Percentiles rank a stretch among this genome's conserved stretches.
Conservation (phyloP, 2,113 vertebrate species). For the Nestor notabilis region DNA sequence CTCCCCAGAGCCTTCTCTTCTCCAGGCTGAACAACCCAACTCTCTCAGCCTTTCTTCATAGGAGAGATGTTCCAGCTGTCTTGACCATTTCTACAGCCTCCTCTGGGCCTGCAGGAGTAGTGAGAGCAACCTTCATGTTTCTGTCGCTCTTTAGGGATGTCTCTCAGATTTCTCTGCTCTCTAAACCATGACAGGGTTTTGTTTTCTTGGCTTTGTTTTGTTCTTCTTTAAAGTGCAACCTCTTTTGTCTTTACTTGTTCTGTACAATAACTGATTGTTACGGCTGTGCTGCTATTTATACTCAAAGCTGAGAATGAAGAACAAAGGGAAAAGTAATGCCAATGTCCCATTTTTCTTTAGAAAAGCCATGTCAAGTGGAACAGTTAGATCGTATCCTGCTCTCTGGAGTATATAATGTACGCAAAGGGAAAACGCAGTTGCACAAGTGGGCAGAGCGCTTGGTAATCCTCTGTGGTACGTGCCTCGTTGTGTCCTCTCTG, state of each 20-base stretch:
- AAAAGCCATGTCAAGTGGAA: slow-evolving; percentile 78
- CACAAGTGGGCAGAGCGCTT: slow-evolving; percentile 97
- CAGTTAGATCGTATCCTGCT: slow-evolving; percentile 87
- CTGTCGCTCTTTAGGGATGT: not conserved
- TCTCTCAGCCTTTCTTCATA: not conserved
- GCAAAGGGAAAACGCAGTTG: slow-evolving; percentile 95
- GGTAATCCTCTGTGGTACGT: slow-evolving; percentile 94
- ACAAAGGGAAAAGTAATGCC: not conserved
- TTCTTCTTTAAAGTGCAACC: not conserved
- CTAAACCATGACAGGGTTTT: not conserved
- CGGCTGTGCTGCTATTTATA: not conserved
- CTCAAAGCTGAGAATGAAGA: not conserved
- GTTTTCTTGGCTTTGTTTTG: not conserved
- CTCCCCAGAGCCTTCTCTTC: not conserved
- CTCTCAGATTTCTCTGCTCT: not conserved
- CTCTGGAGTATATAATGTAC: slow-evolving; percentile 90
- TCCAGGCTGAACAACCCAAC: not conserved
- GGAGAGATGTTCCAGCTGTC: not conserved
- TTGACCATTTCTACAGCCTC: not conserved
- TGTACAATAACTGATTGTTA: not conserved
- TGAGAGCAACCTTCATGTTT: not conserved
- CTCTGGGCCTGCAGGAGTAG: not conserved
- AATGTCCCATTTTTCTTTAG: slow-evolving; percentile 57
- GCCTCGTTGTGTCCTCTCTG: slow-evolving; percentile 93
- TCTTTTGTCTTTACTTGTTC: not conserved